Conservation (phyloP, 1,140 invertebrate genomes). For the Saccostrea echinata region DNA sequence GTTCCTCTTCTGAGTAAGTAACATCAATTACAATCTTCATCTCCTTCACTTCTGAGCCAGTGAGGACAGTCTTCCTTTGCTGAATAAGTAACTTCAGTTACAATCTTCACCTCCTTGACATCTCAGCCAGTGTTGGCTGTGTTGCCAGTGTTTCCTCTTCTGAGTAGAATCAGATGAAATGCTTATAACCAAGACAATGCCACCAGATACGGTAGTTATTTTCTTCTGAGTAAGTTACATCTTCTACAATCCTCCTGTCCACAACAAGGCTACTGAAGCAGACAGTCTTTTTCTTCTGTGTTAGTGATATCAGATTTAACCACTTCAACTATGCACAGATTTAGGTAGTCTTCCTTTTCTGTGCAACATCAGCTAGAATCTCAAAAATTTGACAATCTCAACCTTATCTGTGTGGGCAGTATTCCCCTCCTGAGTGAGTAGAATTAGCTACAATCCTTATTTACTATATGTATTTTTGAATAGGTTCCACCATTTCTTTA, state of each 20-base stretch:
- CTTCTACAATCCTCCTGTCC: conserved; percentile 72
- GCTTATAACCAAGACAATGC: conserved; percentile 71
- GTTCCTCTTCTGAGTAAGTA: too few species aligned
- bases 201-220: conserved; percentile 66
- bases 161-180: conserved; percentile 70
- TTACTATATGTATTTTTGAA: too few species aligned
- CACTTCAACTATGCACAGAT: too few species aligned
- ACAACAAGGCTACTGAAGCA: conserved; percentile 66
- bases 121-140: too few species aligned
- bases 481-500: too few species aligned
- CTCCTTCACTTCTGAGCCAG: conserved; percentile 69
- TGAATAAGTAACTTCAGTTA: conserved; percentile 64
- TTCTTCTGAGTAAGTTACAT: conserved; percentile 70
- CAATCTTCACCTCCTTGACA: too few species aligned
- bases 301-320: conserved; percentile 62
- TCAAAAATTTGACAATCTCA: too few species aligned
- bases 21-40: conserved; percentile 72
- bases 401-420: conserved; percentile 66
- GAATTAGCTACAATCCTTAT: too few species aligned
- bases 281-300: conserved; percentile 68
- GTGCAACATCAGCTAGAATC: conserved; percentile 72
- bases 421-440: conserved; percentile 71
- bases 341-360: too few species aligned
- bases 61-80: conserved; percentile 64
- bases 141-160: too few species aligned